Evolutionary conservation across 2,888 invertebrate species (phyloP).

Genomic region (Cancer borealis): DNA sequence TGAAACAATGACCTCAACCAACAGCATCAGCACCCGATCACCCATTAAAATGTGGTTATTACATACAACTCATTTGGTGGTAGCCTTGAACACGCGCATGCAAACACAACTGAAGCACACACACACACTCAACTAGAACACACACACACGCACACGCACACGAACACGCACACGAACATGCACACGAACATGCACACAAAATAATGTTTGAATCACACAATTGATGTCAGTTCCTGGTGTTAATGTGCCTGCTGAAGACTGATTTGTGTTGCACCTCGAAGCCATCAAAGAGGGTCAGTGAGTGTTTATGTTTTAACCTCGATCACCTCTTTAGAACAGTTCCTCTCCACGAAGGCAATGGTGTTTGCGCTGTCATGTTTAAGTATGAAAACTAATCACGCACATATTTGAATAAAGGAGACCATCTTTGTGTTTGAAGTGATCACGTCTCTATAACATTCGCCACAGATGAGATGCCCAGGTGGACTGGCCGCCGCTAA

Average conservation of each 20-base stretch:
- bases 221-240: too few species aligned
- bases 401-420: background rate
- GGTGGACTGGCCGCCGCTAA: background rate
- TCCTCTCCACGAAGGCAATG: background rate
- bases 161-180: background rate
- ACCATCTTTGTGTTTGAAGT: background rate
- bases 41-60: background rate
- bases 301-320: background rate
- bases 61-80: background rate
- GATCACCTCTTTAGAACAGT: background rate
- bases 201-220: background rate
- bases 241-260: too few species aligned
- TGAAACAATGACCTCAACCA: background rate
- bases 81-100: background rate
- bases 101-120: background rate
- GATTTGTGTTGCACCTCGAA: background rate
- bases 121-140: background rate
- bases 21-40: background rate
- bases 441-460: background rate
- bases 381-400: background rate
- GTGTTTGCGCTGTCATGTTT: background rate
- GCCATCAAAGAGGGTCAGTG: background rate
- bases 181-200: background rate
- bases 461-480: background rate
- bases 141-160: background rate